Base-by-base conservation (phyloP, 1,140 invertebrate species). In the Phymastichus coffea region DNA sequence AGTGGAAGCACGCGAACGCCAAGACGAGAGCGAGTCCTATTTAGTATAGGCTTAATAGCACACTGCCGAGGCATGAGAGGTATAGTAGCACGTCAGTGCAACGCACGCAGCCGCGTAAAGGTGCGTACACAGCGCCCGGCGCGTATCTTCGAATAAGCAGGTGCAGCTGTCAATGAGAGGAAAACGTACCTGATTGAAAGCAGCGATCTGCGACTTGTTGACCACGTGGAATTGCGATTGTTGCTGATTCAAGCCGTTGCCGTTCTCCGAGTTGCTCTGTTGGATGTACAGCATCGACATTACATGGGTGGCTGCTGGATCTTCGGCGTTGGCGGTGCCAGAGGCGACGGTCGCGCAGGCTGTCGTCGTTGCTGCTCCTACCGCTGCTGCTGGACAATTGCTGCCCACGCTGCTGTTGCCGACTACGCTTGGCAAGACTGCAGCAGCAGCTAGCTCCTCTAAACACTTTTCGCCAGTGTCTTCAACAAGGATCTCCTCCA, bases 241-340 rank as follows among this genome's bases (percentile, higher is more conserved):
- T 9, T 10, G 25, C 4, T 25, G 6, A 3, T n/a, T n/a, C 17
- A n/a, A 17, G 44, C 25, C 30, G 44, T 12, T 10, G 25, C 25
- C 25, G 44, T 47, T n/a, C 10, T 8, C 20, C 12, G 6, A 10
- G 20, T 9, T 43, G 25, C 17, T 71, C 57, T 72, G 74, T 30
- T 74, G 76, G 44, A 79, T 74, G 37, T 79, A 80, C 53, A 80
- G 56, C 61, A 78, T 66, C 43, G 77, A 73, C 71, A 76, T 73
- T 35, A 79, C 75, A 44, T 69, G 63, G n/a, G 62, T 66, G 40
- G 72, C 65, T 12, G 72, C 20, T 10, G 69, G 71, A 15, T 73
- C 47, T 4, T 26, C 47, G 26, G 47, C 47, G 28, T 20, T 28
- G 35, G 43, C 23, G 40, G 52, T 14, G 25, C 25, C 17, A 7